Percentiles rank a stretch among this genome's conserved stretches.
Evolutionary conservation across 2,113 vertebrate genomes (phyloP).

Genomic region (Brachyhypopomus gauderio): DNA sequence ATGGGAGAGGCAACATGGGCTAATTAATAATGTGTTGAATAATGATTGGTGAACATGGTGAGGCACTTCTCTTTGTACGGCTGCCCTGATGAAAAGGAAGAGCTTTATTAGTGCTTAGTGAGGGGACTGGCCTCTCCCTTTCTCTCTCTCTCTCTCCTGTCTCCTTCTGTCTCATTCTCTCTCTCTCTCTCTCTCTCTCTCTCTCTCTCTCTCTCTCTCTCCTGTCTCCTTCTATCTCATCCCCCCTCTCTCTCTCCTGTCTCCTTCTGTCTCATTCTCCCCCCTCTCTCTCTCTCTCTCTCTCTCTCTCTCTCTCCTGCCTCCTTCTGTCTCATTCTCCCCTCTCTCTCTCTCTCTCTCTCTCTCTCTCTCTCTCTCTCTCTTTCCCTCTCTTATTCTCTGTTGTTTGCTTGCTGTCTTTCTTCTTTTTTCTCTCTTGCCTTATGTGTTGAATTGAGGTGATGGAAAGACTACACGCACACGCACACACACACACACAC

Average conservation of each 20-base stretch:
- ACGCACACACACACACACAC: conserved; percentile 56
- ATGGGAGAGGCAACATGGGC: conserved; percentile 47
- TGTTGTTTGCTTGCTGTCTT: neutral
- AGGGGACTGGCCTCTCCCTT: neutral
- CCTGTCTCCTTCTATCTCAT: neutral
- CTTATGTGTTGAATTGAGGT: conserved; percentile 4
- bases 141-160: neutral
- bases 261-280: conserved; percentile 24
- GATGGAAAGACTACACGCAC: conserved; percentile 20
- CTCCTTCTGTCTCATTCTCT: conserved; percentile 25
- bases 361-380: neutral
- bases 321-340: conserved; percentile 28
- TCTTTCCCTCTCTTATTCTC: neutral
- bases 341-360: conserved; percentile 18
- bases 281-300: neutral
- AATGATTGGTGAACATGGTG: conserved; percentile 48
- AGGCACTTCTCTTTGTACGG: conserved; percentile 32
- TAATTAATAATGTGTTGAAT: conserved; percentile 55
- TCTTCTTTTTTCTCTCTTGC: neutral
- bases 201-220: neutral
- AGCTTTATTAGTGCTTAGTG: conserved; percentile 37
- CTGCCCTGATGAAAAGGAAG: conserved; percentile 44
- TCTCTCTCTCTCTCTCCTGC: neutral
- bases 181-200: neutral
- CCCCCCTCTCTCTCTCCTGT: neutral